A percentile compares a stretch with the other conserved stretches of the same genome.
These are phyloP conservation scores for Leucophenga maculata DNA, from an alignment of 2,888 invertebrate species.

Conservation along the genomic window DNA sequence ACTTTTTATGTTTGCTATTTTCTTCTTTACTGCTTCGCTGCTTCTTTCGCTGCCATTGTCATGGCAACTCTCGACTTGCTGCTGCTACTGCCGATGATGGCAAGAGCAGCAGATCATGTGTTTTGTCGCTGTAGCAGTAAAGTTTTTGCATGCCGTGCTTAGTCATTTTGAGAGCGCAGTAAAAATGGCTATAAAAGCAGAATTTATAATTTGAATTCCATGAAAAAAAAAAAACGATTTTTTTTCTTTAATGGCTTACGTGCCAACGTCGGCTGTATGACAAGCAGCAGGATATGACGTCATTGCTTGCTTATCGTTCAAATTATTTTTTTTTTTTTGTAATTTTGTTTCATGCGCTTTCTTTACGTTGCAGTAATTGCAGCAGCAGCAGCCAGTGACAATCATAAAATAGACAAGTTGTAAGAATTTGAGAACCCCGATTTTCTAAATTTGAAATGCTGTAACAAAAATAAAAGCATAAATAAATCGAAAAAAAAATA, in stretches of 20 bases:
- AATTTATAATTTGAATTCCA: constrained; percentile 40
- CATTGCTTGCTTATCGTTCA: constrained; percentile 47
- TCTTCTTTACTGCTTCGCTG: background rate
- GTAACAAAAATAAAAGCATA: constrained; percentile 50
- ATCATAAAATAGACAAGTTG: constrained; percentile 12
- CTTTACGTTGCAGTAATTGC: constrained; percentile 35
- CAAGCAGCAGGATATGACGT: constrained; percentile 61
- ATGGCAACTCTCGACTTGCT: background rate
- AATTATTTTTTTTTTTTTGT: constrained; percentile 33
- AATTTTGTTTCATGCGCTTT: constrained; percentile 28
- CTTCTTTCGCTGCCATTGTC: background rate
- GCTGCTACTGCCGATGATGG: background rate
- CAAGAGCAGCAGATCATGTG: constrained; percentile 11
- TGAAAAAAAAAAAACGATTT: background rate
- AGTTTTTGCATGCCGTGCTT: constrained; percentile 1
- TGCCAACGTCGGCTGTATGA: constrained; percentile 53
- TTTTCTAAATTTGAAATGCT: constrained; percentile 69
- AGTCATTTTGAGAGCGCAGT: too few relatives aligned
- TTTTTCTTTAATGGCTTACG: constrained; percentile 30
- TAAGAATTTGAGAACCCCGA: constrained; percentile 53
- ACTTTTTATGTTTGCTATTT: background rate
- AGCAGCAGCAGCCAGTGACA: constrained; percentile 29
- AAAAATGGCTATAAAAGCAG: constrained; percentile 47
- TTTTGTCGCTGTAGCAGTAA: background rate
- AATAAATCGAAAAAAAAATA: constrained; percentile 32